These are phyloP conservation scores for Unio delphinus DNA, from an alignment of 2,888 invertebrate genomes.

Conservation along the genomic window DNA sequence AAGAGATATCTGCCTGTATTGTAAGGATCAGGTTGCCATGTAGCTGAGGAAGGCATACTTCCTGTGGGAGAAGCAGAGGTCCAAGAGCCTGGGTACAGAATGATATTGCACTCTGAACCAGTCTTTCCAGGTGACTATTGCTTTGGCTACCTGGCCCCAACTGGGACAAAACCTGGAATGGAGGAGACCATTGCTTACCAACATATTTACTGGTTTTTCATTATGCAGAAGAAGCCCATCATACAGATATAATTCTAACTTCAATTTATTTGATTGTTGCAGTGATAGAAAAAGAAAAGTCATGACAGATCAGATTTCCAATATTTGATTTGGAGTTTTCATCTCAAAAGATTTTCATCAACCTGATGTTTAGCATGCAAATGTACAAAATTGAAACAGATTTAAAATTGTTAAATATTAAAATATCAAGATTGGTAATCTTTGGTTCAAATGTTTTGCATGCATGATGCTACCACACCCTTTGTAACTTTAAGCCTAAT, in stretches of 20 bases:
- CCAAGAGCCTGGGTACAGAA: constrained; percentile 22
- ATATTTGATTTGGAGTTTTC: too few relatives aligned
- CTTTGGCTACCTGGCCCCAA: constrained; percentile 33
- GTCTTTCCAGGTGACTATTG: constrained; percentile 25
- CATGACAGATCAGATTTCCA: constrained; percentile 13
- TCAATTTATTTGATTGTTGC: background rate
- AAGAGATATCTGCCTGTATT: constrained; percentile 30
- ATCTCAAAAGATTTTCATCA: too few relatives aligned
- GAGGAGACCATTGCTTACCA: background rate
- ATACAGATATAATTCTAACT: background rate
- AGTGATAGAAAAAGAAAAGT: constrained; percentile 5
- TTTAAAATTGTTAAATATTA: too few relatives aligned
- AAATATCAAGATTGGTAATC: too few relatives aligned
- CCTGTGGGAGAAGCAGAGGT: constrained; percentile 39
- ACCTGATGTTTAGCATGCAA: too few relatives aligned
- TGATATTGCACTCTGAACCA: constrained; percentile 29
- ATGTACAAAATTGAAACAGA: too few relatives aligned
- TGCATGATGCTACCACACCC: too few relatives aligned
- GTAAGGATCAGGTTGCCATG: constrained; percentile 36
- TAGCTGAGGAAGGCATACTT: constrained; percentile 40
- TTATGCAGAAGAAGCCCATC: background rate
- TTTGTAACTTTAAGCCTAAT: too few relatives aligned
- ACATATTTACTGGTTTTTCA: too few relatives aligned
- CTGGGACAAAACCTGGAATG: constrained; percentile 41
- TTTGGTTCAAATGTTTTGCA: too few relatives aligned